These are phyloP conservation scores for Spatulosminthurus flaviceps DNA, from an alignment of 2,888 invertebrate genomes.

Conservation along the genomic window DNA sequence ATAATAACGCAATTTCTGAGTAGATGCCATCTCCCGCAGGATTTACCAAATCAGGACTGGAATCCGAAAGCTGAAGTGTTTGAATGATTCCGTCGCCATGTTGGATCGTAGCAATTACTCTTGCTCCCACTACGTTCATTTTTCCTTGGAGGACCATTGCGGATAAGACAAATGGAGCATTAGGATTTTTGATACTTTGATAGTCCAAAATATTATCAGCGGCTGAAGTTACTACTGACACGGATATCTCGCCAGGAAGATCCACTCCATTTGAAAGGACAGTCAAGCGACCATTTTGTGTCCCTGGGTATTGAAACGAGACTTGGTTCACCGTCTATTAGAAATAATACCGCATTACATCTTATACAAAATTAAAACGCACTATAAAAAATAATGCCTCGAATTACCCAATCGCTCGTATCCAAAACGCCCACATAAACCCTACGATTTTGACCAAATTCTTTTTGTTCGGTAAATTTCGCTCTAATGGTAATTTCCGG, in stretches of 20 bases:
- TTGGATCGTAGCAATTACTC: neutral
- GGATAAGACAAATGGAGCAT: constrained; percentile 18
- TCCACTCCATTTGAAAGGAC: neutral
- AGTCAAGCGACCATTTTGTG: neutral
- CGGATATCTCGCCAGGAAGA: neutral
- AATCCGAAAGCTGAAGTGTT: neutral
- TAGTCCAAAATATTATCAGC: neutral
- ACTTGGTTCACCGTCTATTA: neutral
- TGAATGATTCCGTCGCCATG: neutral
- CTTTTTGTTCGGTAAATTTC: neutral
- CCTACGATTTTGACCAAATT: neutral
- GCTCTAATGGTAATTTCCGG: neutral
- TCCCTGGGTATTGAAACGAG: neutral
- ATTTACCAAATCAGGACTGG: neutral
- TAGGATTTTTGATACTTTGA: neutral
- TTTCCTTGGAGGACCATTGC: neutral
- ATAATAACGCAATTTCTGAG: neutral
- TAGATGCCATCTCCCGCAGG: constrained; percentile 22
- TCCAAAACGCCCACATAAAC: neutral
- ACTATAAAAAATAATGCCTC: neutral
- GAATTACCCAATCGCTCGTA: neutral
- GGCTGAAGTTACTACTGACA: neutral
- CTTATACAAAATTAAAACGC: too few species aligned
- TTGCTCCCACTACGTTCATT: neutral
- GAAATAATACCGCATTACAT: neutral